Conservation (phyloP, 2,113 vertebrate genomes). For the Dipodomys spectabilis region DNA sequence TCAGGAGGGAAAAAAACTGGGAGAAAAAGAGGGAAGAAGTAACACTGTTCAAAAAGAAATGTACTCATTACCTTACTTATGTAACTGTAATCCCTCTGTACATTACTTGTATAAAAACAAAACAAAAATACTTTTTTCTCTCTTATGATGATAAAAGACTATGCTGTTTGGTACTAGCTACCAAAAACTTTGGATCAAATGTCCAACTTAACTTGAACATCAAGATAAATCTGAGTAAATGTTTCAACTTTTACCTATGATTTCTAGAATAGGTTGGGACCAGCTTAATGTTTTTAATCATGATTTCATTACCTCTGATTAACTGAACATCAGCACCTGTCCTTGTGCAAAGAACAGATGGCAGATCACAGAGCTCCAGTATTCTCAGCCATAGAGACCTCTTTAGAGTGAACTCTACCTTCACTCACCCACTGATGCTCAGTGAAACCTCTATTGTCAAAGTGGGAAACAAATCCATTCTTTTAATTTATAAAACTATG, state of each 20-base stretch:
- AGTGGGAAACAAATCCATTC: slow-evolving; percentile 22
- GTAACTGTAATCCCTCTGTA: too few relatives aligned
- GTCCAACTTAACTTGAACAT: slow-evolving; percentile 40
- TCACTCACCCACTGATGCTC: background rate
- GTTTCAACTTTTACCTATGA: slow-evolving; percentile 51
- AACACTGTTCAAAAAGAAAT: too few relatives aligned
- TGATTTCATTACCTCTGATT: slow-evolving; percentile 34
- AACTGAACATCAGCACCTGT: slow-evolving; percentile 45
- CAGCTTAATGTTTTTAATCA: slow-evolving; percentile 34
- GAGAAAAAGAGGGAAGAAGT: too few relatives aligned
- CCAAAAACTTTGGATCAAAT: slow-evolving; percentile 38
- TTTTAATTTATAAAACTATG: slow-evolving; percentile 33
- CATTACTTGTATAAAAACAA: too few relatives aligned
- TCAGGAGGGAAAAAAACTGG: too few relatives aligned
- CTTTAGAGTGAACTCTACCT: background rate
- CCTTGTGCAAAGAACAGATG: slow-evolving; percentile 36
- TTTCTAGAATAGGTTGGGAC: background rate
- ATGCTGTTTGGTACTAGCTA: background rate
- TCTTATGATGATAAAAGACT: background rate
- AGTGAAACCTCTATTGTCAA: background rate
- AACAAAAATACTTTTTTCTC: background rate
- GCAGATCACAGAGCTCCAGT: background rate
- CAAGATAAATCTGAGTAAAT: slow-evolving; percentile 47
- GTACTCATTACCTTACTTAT: too few relatives aligned
- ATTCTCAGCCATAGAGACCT: background rate